These are phyloP conservation scores for Anas flavirostris DNA, from an alignment of 2,797 vertebrate species.

Conservation along the genomic window DNA sequence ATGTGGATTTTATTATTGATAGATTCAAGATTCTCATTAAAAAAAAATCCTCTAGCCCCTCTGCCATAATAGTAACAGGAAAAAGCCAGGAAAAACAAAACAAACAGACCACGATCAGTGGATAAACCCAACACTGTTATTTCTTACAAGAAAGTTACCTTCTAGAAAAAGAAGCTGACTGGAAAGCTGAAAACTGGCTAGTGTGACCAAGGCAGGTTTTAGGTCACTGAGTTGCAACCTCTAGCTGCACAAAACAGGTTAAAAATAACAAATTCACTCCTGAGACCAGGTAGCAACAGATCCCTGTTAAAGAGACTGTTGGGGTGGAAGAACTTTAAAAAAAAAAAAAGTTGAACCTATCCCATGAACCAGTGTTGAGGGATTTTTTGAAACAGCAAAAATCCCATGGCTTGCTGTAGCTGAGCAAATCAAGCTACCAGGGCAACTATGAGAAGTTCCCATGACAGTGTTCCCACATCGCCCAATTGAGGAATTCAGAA, in stretches of 20 bases:
- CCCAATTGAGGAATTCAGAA: too few relatives aligned
- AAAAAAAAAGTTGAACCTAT: background rate
- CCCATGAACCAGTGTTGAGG: background rate
- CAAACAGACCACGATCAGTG: background rate
- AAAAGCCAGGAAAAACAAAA: background rate
- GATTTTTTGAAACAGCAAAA: too few relatives aligned
- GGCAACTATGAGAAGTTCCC: too few relatives aligned
- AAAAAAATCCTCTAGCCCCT: background rate
- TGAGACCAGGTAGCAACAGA: background rate
- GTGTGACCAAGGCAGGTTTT: background rate
- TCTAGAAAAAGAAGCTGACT: background rate
- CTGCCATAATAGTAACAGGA: background rate
- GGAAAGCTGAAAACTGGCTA: background rate
- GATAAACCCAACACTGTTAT: background rate
- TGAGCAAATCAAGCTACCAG: too few relatives aligned
- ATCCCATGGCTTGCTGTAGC: too few relatives aligned
- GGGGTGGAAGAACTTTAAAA: background rate
- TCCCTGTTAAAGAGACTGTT: background rate
- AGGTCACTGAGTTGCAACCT: background rate
- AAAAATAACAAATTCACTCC: background rate
- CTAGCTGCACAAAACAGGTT: background rate
- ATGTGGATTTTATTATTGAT: background rate
- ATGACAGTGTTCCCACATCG: too few relatives aligned
- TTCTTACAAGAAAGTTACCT: background rate
- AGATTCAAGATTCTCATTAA: background rate